Evolutionary conservation across 2,797 vertebrate genomes (phyloP), one percentile per base, ranked within the genome.

Genomic region (Esox lucius): DNA sequence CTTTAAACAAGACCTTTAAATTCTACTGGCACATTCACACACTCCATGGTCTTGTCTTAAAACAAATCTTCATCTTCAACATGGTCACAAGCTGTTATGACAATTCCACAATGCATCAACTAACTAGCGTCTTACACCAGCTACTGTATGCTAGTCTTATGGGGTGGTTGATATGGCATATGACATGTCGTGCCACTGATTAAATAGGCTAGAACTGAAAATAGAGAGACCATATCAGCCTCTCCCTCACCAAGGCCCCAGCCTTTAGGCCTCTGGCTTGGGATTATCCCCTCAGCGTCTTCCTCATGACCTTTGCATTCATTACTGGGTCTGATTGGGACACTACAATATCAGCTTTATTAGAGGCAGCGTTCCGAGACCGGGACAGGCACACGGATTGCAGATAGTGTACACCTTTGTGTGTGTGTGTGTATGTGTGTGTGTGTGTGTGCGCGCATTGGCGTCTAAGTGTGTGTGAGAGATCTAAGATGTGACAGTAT

Each of bases 241-340:
- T 70, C 46, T 48, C 24, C 19, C 24, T 70, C 46, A 69, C 22
- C 13, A 48, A 42, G 46, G 39, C 46, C 46, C 42, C 22, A 22
- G 13, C 9, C 68, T 69, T 19, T 3, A 68, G 16, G 28, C 15
- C 9, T 16, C 42, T 26, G 42, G 42, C 46, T 69, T 24, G 17
- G 9, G 56, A n/a, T 59, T 24, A 59, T 61, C 56, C 22, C 56
- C 56, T 61, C 56, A 24, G 56, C 26, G 2, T 26, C 46, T 46
- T 28, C 42, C 24, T 49, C 46, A 17, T 70, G 68, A 70, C 68
- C 68, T 70, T 70, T 70, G 46, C 42, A 70, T 70, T 26, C 68
- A 70, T 70, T 49, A 70, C 42, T 49, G 42, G 19, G 5, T 67
- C 67, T 42, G 35, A 68, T 35, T 24, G 46, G 13, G 64, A 70